Evolutionary conservation across 2,888 invertebrate species (phyloP), one percentile per base, ranked within the genome.

Genomic region (Craniophora ligustri): DNA sequence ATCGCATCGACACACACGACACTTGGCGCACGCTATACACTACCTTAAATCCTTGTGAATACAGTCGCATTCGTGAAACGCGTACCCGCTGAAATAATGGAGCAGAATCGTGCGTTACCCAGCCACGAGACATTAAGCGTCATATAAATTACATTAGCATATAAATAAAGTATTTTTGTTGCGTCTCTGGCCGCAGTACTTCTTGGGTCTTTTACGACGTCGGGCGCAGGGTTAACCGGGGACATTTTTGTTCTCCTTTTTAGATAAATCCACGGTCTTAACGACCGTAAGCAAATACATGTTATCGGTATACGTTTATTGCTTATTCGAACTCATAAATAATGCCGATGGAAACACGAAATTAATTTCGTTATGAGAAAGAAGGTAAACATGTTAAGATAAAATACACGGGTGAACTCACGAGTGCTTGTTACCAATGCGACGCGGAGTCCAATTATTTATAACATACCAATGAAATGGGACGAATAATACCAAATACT

Each of bases 71-170:
- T 85, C 57, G 64, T 57, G 51, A 36, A 70, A 54, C 42, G 48
- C 32, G 21, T 49, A 32, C 34, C 44, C 51, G 44, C 82, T 86
- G 83, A 86, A 89, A 89, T 87, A 91, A 89, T 89, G 88, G 86
- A 88, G 79, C 85, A 84, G 86, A 91, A 89, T 92, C 92, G 92
- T 93, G 92, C 92, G 90, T 92, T 93, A 92, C 92, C 91, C 91
- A 89, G 84, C 88, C 87, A 90, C 85, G 87, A 92, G 92, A 92
- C 92, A 92, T 92, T 93, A 92, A 92, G 88, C 92, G 89, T 92
- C 92, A 92, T 92, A 93, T 93, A 93, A 93, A 92, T 93, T 92
- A 93, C 93, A 92, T 93, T 93, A 92, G 90, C 93, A 92, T 93
- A 92, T 93, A 93, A 92, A 93, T 93, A 92, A 93, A 93, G 92